These are phyloP conservation scores for Mesocricetus auratus DNA, from an alignment of 2,113 vertebrate genomes.

Conservation along the genomic window DNA sequence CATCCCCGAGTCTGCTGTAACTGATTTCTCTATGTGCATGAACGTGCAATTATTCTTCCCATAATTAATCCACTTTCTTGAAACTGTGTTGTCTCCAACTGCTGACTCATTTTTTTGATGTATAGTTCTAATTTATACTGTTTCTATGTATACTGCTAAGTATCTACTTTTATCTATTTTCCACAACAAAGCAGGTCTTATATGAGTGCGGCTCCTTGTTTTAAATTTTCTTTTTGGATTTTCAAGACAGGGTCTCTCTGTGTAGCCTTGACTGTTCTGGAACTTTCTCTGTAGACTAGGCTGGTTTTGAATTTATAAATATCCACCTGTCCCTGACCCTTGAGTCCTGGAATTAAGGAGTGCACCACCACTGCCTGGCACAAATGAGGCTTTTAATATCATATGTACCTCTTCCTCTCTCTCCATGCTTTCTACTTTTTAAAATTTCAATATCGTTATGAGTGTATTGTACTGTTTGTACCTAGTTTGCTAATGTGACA, in stretches of 20 bases:
- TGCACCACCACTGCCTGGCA: neutral
- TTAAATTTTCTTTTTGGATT: too few species aligned
- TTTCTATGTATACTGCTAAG: constrained; percentile 25
- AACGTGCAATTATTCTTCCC: neutral
- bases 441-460: neutral
- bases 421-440: neutral
- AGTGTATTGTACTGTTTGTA: neutral
- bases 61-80: neutral
- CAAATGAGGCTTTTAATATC: neutral
- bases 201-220: neutral
- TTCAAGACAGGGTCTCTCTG: neutral
- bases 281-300: too few species aligned
- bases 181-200: neutral
- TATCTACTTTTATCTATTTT: neutral
- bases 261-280: neutral
- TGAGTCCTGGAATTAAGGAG: neutral
- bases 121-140: neutral
- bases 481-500: neutral
- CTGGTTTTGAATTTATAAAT: too few species aligned
- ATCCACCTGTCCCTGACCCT: too few species aligned
- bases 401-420: neutral
- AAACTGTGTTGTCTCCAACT: neutral
- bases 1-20: neutral
- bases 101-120: neutral
- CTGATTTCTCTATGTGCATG: neutral